phyloP scores from a whole-genome alignment of 2,113 vertebrate species.

The Malurus alboscapulatus region DNA sequence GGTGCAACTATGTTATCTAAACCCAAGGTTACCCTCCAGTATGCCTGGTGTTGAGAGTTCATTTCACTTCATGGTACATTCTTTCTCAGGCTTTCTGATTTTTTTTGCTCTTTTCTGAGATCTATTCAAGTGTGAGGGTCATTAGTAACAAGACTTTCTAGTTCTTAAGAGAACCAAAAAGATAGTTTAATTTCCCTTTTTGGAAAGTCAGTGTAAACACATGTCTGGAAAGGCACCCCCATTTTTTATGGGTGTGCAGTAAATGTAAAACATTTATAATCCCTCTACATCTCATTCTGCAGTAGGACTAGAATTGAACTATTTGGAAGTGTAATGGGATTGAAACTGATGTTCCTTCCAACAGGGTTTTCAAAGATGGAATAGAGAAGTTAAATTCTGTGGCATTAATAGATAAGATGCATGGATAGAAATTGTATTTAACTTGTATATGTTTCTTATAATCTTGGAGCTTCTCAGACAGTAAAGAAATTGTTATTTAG shows the following conservation, averaged over 20 bases:
- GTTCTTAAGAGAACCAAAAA: background rate
- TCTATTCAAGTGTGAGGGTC: background rate
- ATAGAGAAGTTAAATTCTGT: background rate
- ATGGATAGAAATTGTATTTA: background rate
- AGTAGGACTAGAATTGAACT: background rate
- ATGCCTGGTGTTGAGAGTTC: background rate
- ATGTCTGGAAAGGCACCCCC: background rate
- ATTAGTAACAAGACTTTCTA: background rate
- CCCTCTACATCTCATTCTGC: background rate
- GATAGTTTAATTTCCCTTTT: background rate
- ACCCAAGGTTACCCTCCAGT: background rate
- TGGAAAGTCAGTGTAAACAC: background rate
- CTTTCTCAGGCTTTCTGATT: background rate
- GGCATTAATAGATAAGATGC: background rate
- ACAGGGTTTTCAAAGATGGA: background rate
- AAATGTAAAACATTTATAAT: background rate
- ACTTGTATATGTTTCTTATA: background rate
- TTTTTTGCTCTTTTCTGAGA: background rate
- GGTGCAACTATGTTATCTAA: background rate
- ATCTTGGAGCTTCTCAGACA: background rate
- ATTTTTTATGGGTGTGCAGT: background rate
- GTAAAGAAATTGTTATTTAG: background rate
- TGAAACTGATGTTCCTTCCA: background rate
- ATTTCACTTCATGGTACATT: background rate
- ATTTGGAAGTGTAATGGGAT: background rate